Conservation (phyloP, 2,888 invertebrate genomes). For the Aspidiotus destructor region DNA sequence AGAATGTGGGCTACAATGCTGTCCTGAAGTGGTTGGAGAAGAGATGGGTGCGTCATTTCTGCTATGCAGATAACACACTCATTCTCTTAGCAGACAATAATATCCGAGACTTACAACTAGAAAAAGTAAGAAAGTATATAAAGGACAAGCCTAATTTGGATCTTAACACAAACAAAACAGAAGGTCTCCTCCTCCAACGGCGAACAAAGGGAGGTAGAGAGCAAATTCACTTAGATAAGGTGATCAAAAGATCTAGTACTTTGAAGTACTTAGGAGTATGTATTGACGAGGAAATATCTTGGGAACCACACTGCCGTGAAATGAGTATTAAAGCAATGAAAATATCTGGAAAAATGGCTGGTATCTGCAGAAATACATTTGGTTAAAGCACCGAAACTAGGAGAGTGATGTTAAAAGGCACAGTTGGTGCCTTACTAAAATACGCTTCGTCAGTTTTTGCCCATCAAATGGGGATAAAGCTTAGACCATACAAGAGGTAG, state of each 20-base stretch:
- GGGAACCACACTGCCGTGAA: neutral
- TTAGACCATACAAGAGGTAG: too few relatives aligned
- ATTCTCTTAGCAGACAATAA: neutral
- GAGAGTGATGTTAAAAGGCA: neutral
- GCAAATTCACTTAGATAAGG: neutral
- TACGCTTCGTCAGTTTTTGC: too few relatives aligned
- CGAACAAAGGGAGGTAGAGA: neutral
- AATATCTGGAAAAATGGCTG: neutral
- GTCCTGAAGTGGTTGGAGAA: neutral
- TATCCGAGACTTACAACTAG: neutral
- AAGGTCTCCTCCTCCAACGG: neutral
- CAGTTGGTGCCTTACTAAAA: too few relatives aligned
- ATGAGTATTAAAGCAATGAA: neutral
- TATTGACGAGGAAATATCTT: neutral
- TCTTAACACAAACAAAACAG: neutral
- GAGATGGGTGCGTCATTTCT: neutral
- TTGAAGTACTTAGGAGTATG: neutral
- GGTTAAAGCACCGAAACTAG: neutral
- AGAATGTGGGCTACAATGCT: neutral
- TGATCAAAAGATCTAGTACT: neutral
- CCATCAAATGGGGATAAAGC: too few relatives aligned
- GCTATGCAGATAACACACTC: neutral
- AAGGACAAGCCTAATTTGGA: neutral
- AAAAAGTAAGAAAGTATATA: neutral
- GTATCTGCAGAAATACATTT: neutral